phyloP scores from a whole-genome alignment of 1,140 invertebrate species.

The Zaprionus davidi region DNA sequence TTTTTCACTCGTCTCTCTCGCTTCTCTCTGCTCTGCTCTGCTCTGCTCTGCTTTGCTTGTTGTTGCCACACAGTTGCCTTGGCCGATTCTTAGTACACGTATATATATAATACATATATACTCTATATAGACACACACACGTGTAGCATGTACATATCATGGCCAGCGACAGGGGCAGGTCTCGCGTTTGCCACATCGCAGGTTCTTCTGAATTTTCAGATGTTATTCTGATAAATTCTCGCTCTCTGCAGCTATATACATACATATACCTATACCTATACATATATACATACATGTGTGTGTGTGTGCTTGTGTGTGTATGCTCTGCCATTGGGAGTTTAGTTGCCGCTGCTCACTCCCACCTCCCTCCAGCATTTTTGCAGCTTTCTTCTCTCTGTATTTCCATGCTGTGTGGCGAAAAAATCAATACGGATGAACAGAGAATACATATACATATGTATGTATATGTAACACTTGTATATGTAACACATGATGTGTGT shows the following conservation, averaged over 20 bases:
- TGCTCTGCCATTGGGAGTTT: constrained; percentile 22
- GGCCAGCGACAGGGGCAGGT: neutral
- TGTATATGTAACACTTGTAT: constrained; percentile 1
- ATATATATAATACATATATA: constrained; percentile 31
- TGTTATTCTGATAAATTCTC: constrained; percentile 83
- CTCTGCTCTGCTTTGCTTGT: constrained; percentile 21
- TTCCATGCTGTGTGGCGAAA: constrained; percentile 39
- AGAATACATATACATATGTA: constrained; percentile 32
- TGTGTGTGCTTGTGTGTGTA: constrained; percentile 10
- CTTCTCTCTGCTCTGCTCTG: constrained; percentile 16
- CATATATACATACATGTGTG: neutral
- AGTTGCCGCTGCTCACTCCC: constrained; percentile 1
- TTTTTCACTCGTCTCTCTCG: constrained; percentile 25
- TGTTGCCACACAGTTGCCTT: constrained; percentile 61
- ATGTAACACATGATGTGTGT: constrained; percentile 8
- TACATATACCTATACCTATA: neutral
- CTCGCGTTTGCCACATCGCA: constrained; percentile 46
- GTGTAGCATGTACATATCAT: constrained; percentile 42
- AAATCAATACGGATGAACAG: constrained; percentile 76
- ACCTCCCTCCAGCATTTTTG: constrained; percentile 34
- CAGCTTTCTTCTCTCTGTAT: constrained; percentile 59
- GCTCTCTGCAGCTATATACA: constrained; percentile 23
- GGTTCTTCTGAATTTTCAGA: constrained; percentile 82
- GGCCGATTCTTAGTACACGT: constrained; percentile 74
- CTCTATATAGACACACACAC: constrained; percentile 25